Conservation (phyloP, 2,797 vertebrate genomes). For the Chaunax sp. region DNA sequence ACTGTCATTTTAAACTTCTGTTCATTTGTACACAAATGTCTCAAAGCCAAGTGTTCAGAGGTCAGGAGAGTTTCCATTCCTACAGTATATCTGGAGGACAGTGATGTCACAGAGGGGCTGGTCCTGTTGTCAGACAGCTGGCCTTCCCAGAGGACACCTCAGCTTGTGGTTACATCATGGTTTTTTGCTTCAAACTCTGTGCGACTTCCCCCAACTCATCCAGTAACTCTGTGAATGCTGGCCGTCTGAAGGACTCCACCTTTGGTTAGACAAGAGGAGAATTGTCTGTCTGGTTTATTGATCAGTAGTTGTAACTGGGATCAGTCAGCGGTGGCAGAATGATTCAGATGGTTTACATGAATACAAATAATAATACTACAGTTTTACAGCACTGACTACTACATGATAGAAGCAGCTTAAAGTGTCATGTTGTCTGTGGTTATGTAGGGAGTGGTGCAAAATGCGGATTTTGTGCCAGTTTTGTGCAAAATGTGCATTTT, state of each 20-base stretch:
- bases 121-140: conserved; percentile 10
- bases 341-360: not conserved
- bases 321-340: not conserved
- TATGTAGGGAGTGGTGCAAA: too few species aligned
- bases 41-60: conserved; percentile 35
- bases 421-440: too few species aligned
- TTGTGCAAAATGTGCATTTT: too few species aligned
- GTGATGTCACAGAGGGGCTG: conserved; percentile 14
- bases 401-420: not conserved
- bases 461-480: too few species aligned
- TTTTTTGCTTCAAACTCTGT: conserved; percentile 80
- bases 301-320: not conserved
- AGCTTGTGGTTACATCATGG: conserved; percentile 74
- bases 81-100: conserved; percentile 2
- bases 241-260: conserved; percentile 89
- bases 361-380: too few species aligned
- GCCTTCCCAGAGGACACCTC: conserved; percentile 40
- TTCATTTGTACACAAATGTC: conserved; percentile 32
- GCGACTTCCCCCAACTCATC: conserved; percentile 86
- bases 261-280: conserved; percentile 38
- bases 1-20: conserved; percentile 13
- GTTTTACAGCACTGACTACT: not conserved
- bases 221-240: conserved; percentile 87
- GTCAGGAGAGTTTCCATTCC: conserved; percentile 6
- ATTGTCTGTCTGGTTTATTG: not conserved